phyloP scores from a whole-genome alignment of 1,140 invertebrate species.

The Myzus persicae region DNA sequence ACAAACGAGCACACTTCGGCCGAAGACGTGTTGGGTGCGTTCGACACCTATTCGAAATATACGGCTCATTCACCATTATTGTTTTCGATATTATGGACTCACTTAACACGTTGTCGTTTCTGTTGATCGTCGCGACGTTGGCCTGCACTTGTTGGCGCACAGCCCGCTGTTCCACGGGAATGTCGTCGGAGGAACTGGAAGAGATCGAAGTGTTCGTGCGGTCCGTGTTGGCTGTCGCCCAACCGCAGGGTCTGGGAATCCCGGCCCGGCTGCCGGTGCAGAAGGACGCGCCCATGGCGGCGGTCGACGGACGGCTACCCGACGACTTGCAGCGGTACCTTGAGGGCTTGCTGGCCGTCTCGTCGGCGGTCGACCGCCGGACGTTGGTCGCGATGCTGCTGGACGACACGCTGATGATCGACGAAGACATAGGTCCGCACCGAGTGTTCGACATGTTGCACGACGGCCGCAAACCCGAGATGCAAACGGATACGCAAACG shows the following conservation, averaged over 20 bases:
- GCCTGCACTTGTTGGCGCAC: neutral
- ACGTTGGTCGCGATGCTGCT: neutral
- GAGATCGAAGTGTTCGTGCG: neutral
- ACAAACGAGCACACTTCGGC: no score
- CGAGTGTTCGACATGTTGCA: neutral
- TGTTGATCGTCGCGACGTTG: neutral
- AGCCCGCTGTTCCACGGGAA: neutral
- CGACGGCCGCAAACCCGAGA: no score
- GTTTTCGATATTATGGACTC: neutral
- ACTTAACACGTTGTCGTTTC: neutral
- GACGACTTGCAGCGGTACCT: neutral
- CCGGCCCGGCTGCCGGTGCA: no score
- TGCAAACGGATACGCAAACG: no score
- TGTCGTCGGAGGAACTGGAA: neutral
- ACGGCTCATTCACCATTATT: no score
- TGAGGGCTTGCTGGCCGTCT: neutral
- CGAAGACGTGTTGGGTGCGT: neutral
- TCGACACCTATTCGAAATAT: neutral
- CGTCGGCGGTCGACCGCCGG: neutral
- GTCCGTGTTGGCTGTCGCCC: neutral
- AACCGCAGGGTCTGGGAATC: neutral
- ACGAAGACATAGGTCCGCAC: neutral
- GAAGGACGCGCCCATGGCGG: neutral
- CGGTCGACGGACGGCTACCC: neutral
- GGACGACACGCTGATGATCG: neutral